These are phyloP conservation scores for Heliangelus exortis DNA, from an alignment of 2,797 vertebrate species.

Conservation along the genomic window DNA sequence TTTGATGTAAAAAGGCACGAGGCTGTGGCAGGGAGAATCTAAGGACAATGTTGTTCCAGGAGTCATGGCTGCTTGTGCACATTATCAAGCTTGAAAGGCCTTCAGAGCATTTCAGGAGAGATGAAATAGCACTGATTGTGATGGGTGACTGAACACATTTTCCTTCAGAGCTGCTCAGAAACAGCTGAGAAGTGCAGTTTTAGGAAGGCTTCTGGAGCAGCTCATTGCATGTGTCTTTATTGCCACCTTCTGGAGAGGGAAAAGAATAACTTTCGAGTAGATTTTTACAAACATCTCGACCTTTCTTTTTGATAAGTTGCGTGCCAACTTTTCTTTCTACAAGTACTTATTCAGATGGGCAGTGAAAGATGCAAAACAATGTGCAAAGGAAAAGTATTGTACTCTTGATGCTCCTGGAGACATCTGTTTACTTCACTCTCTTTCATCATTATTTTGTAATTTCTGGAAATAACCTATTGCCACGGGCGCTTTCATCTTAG, in stretches of 20 bases:
- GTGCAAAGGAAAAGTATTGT: not conserved
- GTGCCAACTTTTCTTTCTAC: not conserved
- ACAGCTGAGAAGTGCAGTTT: not conserved
- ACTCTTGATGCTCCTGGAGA: not conserved
- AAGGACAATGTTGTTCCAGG: not conserved
- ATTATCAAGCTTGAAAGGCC: not conserved
- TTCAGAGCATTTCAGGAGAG: not conserved
- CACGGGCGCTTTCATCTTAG: not conserved
- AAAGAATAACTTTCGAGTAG: not conserved
- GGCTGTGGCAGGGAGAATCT: not conserved
- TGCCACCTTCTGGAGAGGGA: constrained; percentile 67
- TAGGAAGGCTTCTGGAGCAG: not conserved
- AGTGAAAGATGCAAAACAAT: not conserved
- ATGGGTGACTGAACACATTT: constrained; percentile 38
- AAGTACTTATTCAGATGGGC: not conserved
- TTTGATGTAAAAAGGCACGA: not conserved
- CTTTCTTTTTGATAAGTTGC: not conserved
- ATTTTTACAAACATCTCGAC: not conserved
- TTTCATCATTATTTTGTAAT: not conserved
- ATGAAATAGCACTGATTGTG: not conserved
- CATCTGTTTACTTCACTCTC: not conserved
- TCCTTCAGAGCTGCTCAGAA: constrained; percentile 34
- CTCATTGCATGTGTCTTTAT: not conserved
- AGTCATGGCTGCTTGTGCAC: not conserved
- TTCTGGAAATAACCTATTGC: not conserved